These are phyloP conservation scores for Lottia gigantea DNA, from an alignment of 2,888 invertebrate species.

Conservation along the genomic window DNA sequence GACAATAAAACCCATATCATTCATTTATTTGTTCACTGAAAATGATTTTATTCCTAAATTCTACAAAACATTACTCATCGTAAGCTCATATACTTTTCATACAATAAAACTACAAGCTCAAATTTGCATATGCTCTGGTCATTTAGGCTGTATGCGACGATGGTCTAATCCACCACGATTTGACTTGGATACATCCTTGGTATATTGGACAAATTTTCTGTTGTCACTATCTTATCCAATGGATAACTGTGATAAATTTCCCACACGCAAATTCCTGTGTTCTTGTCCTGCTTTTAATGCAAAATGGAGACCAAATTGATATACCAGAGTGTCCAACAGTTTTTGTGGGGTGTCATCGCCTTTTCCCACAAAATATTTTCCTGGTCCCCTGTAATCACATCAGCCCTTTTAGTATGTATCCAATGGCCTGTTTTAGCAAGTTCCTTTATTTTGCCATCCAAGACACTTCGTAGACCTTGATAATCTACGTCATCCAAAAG, in stretches of 20 bases:
- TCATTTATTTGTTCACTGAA: too few species aligned
- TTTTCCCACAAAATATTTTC: too few species aligned
- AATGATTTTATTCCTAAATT: too few species aligned
- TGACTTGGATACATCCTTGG: neutral
- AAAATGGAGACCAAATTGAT: too few species aligned
- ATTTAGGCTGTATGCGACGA: neutral
- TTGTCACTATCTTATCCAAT: neutral
- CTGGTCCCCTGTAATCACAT: too few species aligned
- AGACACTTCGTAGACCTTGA: neutral
- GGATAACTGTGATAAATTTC: neutral
- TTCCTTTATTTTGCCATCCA: neutral
- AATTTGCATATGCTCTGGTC: neutral
- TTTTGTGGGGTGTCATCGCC: too few species aligned
- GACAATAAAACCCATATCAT: too few species aligned
- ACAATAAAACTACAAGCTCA: neutral
- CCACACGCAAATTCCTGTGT: too few species aligned
- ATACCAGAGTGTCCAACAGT: too few species aligned
- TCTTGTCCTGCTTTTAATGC: too few species aligned
- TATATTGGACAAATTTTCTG: neutral
- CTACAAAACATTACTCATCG: neutral
- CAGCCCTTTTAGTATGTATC: neutral
- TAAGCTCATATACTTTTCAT: conserved; percentile 3
- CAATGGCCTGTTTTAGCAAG: neutral
- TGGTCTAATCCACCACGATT: conserved; percentile 1
- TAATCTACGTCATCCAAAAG: neutral